Conservation (phyloP, 2,113 vertebrate genomes). For the Alligator mississippiensis region DNA sequence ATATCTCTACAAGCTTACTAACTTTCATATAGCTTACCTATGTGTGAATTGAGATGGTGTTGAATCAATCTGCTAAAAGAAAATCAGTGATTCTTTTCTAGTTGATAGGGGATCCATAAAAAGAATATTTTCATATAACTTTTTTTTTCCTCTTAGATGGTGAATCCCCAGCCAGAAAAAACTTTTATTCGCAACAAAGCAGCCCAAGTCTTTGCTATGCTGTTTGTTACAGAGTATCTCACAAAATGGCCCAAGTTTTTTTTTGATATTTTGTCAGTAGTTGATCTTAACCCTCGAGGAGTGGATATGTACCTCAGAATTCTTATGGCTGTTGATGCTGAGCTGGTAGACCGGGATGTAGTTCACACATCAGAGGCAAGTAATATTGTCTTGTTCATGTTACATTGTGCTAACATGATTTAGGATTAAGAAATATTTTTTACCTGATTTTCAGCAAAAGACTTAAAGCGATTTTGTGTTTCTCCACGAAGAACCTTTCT, state of each 20-base stretch:
- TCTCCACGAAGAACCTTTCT: neutral
- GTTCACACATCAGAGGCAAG: conserved; percentile 91
- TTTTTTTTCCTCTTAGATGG: conserved; percentile 82
- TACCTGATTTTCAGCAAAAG: neutral
- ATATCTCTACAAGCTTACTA: neutral
- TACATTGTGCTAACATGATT: neutral
- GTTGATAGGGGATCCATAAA: neutral
- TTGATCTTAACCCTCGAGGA: conserved; percentile 92
- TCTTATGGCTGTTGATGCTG: conserved; percentile 96
- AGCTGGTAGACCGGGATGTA: conserved; percentile 95
- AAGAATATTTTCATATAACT: neutral
- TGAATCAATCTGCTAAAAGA: too few species aligned
- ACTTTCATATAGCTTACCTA: neutral
- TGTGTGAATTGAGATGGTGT: neutral
- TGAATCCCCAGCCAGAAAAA: conserved; percentile 91
- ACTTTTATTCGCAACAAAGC: conserved; percentile 98
- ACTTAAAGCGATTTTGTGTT: neutral
- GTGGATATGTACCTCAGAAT: conserved; percentile 96
- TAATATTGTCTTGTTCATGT: neutral
- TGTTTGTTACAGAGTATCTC: conserved; percentile 94
- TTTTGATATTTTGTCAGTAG: conserved; percentile 93
- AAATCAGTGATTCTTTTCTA: neutral
- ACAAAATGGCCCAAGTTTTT: conserved; percentile 98
- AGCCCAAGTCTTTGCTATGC: conserved; percentile 96
- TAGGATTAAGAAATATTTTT: neutral